Evolutionary conservation across 2,113 vertebrate species (phyloP), one percentile per base, ranked within the genome.

Genomic region (Planiliza haematocheilus): DNA sequence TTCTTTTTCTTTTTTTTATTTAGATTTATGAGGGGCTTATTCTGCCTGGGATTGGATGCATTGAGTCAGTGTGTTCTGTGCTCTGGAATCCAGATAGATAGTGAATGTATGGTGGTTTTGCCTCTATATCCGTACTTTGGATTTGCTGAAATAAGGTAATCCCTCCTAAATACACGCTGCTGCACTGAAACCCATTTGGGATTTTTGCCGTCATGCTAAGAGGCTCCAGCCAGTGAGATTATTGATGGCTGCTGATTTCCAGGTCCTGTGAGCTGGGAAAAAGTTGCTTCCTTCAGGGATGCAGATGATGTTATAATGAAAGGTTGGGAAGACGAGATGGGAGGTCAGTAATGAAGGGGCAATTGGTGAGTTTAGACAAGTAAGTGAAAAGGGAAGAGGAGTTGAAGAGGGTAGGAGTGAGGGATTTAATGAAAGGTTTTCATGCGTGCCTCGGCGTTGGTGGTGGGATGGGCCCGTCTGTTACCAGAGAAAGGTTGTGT

Each of bases 141-240:
- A 86, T 50, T 56, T 21, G 12, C 37, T 69, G 45, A 64, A 1
- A 12, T 30, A 21, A 70, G 13, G 37, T 85, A 74, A 87, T 85
- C 82, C 81, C 53, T 79, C 57, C 20, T 80, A 70, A 84, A 86
- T 52, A 65, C 72, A 34, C 5, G 63, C 61, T n/a, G 71, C 34
- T 49, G 55, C 1, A 18, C 16, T 45, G 45, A 74, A 79, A 79
- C 30, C 61, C 45, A 12, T 34, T 50, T 61, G 30, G 65, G 39
- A 55, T 59, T 63, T 73, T 61, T 46, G 24, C 55, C 63, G 76
- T 42, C 57, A 48, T 58, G 45, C 24, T 46, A 67, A 55, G 51
- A 85, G 67, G 41, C 42, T 63, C 48, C 68, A 68, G 79, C 21
- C 74, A 84, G 57, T 60, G 20, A 73, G 58, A 82, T 74, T 76